These are phyloP conservation scores for Phasia obesa DNA, from an alignment of 2,888 invertebrate genomes.

Conservation along the genomic window DNA sequence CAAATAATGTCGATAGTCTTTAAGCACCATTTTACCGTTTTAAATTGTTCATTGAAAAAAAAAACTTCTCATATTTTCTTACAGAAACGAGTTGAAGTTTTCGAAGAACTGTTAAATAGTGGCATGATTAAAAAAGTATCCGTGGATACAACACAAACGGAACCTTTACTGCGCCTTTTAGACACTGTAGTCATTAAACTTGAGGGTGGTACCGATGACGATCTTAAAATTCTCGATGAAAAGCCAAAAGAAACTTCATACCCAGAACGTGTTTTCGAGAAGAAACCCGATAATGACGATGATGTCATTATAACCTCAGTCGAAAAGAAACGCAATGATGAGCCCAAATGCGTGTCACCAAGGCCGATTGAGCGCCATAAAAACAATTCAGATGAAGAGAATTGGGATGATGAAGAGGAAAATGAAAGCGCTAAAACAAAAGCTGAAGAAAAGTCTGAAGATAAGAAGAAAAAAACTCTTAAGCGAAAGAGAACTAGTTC, in stretches of 20 bases:
- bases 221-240: conserved; percentile 92
- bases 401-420: conserved; percentile 80
- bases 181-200: conserved; percentile 98
- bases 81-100: conserved; percentile 94
- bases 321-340: conserved; percentile 74
- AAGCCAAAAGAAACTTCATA: conserved; percentile 82
- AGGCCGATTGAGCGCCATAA: conserved; percentile 66
- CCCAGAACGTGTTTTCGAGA: conserved; percentile 76
- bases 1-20: too few species aligned
- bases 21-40: too few species aligned
- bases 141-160: conserved; percentile 93
- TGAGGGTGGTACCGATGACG: conserved; percentile 95
- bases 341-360: conserved; percentile 77
- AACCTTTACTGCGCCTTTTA: conserved; percentile 91
- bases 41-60: too few species aligned
- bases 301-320: conserved; percentile 77
- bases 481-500: conserved; percentile 75
- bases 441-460: conserved; percentile 60
- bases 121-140: conserved; percentile 89
- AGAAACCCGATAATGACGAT: conserved; percentile 73
- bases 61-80: conserved; percentile 70
- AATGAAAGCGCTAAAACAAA: conserved; percentile 77
- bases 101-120: conserved; percentile 90
- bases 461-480: conserved; percentile 72
- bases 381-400: conserved; percentile 74